A percentile compares a stretch with the other conserved stretches of the same genome.
Conservation (phyloP, 2,113 vertebrate species). For the Lycocorax pyrrhopterus region DNA sequence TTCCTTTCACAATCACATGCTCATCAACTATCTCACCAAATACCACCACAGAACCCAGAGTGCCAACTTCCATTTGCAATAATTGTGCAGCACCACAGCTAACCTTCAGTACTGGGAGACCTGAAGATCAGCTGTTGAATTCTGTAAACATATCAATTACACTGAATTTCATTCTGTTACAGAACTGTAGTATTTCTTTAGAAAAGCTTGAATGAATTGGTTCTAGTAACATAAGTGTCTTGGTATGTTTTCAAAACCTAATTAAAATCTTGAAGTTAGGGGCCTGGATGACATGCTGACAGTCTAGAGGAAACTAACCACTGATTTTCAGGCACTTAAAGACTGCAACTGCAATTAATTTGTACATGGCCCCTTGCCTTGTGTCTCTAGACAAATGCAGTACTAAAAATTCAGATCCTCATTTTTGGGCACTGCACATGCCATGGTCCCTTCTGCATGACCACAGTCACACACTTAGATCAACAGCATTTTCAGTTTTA, state of each 20-base stretch:
- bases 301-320: not conserved
- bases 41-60: not conserved
- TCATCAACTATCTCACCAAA: not conserved
- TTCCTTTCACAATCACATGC: not conserved
- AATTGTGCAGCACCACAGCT: not conserved
- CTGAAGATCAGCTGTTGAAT: not conserved
- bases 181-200: not conserved
- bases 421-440: not conserved
- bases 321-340: not conserved
- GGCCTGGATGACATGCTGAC: not conserved
- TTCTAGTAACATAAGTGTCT: not conserved
- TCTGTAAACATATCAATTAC: not conserved
- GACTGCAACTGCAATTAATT: not conserved
- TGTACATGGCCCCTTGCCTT: not conserved
- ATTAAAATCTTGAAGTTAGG: not conserved
- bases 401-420: not conserved
- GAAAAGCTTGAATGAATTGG: not conserved
- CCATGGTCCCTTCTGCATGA: not conserved
- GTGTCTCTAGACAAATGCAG: not conserved
- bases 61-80: not conserved
- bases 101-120: not conserved
- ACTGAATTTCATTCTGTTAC: not conserved
- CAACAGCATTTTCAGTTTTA: not conserved
- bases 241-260: not conserved
- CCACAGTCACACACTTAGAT: not conserved